Evolutionary conservation across 2,113 vertebrate genomes (phyloP), one percentile per base, ranked within the genome.

Genomic region (Heloderma charlesbogerti): DNA sequence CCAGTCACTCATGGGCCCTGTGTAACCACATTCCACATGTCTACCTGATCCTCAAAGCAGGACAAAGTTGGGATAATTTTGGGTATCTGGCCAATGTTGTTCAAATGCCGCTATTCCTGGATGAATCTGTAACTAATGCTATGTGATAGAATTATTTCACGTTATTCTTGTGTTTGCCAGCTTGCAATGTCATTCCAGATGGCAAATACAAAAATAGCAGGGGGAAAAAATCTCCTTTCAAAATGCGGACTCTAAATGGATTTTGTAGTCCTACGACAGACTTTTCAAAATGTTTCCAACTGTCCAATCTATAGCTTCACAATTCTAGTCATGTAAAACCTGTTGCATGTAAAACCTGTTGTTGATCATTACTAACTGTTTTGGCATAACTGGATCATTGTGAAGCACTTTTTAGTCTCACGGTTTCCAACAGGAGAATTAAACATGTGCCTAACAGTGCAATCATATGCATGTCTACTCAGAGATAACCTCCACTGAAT

Each of bases 101-200:
- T 96, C 94, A 91, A 88, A 96, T 80, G 87, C 93, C 93, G 87
- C 7, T 69, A 29, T 82, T 95, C 93, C 92, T 89, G 63, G 92
- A 94, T 94, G 95, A 93, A 94, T 91, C 91, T 0, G 0, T 89
- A 94, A 88, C 93, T 91, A 95, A 93, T 84, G 91, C 54, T 72
- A 34, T 91, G 92, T 0, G 90, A 96, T 93, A 91, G 95, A 95
- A 96, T 94, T 93, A 93, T 94, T 92, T 93, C 95, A 91, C 92
- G 92, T 92, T 95, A 91, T 92, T 96, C 94, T 92, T 91, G 74
- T 54, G 86, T 94, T 92, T 94, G 95, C 95, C 96, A 96, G 96
- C 94, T 92, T 94, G 95, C 95, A 91, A 78, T 94, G 95, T 96
- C 96, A 95, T 95, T 93, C 96, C 96, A 97, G 96, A 97, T 96